These are phyloP conservation scores for Ptychodera flava DNA, from an alignment of 35 echinoderm and acorn worm genomes.

Conservation along the genomic window DNA sequence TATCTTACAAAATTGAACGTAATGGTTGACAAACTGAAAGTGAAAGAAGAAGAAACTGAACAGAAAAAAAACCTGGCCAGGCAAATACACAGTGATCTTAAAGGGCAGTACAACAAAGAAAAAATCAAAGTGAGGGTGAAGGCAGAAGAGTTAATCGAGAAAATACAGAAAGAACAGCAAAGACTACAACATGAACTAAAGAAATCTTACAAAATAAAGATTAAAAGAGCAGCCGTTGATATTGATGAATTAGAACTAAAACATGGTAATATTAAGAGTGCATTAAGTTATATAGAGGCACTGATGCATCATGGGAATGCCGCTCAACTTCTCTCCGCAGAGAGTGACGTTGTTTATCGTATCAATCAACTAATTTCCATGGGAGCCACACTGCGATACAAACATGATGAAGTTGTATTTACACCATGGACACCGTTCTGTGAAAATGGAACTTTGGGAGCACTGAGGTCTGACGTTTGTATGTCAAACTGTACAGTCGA, in stretches of 20 bases:
- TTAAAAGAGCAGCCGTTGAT: neutral
- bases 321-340: neutral
- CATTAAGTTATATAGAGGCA: neutral
- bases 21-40: neutral
- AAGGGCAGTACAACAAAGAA: neutral
- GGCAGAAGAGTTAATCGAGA: neutral
- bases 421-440: neutral
- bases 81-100: neutral
- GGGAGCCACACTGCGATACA: neutral
- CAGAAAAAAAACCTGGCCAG: neutral
- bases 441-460: neutral
- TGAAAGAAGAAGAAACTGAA: neutral
- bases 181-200: neutral
- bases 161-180: neutral
- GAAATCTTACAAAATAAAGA: neutral
- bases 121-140: neutral
- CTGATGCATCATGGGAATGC: neutral
- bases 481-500: neutral
- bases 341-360: neutral
- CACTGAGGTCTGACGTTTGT: neutral
- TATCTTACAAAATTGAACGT: neutral
- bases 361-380: neutral
- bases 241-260: neutral
- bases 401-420: neutral
- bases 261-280: neutral